Percentiles rank a stretch among this genome's conserved stretches.
Conservation (phyloP, 2,888 invertebrate genomes). For the Phania funesta region DNA sequence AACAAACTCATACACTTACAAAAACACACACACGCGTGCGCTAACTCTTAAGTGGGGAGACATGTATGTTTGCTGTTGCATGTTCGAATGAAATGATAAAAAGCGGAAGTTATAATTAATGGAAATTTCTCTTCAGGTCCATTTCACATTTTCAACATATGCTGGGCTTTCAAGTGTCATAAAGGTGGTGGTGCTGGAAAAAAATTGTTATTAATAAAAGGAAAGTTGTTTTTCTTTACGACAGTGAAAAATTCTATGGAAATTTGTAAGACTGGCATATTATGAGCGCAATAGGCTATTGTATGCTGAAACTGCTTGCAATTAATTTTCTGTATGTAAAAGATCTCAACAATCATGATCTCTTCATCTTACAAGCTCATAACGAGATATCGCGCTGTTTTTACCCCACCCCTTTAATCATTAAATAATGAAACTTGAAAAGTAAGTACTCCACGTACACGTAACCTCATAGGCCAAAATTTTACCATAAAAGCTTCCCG, state of each 20-base stretch:
- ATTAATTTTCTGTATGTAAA: background rate
- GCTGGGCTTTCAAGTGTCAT: conserved; percentile 22
- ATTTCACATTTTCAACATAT: background rate
- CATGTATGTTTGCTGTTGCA: conserved; percentile 43
- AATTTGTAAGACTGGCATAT: background rate
- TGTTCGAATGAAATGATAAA: conserved; percentile 31
- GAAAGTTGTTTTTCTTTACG: conserved; percentile 7
- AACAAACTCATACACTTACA: background rate
- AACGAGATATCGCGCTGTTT: no score
- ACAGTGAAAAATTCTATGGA: background rate
- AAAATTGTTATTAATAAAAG: conserved; percentile 11
- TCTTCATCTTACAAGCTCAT: no score
- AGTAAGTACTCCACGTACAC: no score
- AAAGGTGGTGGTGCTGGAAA: conserved; percentile 3
- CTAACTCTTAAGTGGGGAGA: conserved; percentile 13
- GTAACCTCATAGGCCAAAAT: no score
- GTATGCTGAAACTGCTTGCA: background rate
- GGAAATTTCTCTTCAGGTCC: conserved; percentile 25
- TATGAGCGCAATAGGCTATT: background rate
- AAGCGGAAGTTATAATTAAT: conserved; percentile 65
- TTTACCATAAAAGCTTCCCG: no score
- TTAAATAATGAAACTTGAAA: no score
- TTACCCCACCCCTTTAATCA: no score
- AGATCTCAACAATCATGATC: no score
- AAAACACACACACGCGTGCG: background rate